Evolutionary conservation across 2,888 invertebrate genomes (phyloP), one percentile per base, ranked within the genome.

Genomic region (Hypercompe scribonia): DNA sequence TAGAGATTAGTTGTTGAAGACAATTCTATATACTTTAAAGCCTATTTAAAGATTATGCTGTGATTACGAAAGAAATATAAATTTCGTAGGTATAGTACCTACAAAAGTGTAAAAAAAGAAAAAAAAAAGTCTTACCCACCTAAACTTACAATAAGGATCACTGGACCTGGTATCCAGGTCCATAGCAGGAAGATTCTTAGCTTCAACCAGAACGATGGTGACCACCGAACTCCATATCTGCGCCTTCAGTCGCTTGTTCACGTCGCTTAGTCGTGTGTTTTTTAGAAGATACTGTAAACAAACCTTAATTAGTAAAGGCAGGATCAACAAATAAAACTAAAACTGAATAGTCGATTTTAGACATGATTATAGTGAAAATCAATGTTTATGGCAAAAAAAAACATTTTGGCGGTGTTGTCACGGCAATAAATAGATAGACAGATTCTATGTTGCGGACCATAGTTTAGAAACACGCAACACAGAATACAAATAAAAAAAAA

Each of bases 151-250:
- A 92, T 99, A 99, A 72, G 99, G 98, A 92, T 99, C 99, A 84
- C 97, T 98, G 78, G 98, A 97, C 80, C 98, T 97, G n/a, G 97
- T 97, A 87, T 99, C 99, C 83, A 98, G 96, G 90, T 99, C 98
- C 97, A 98, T 98, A 0, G 98, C 97, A 3, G 98, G 97, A 74
- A 99, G 96, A 90, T 99, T 98, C 94, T 97, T 98, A 21, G 99
- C 99, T 93, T 99, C 99, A 36, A 99, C 98, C 81, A 99, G 96
- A n/a, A 99, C 98, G 84, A 99, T 98, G 76, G 99, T 99, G 58
- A 99, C 99, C 74, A 99, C 99, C 4, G 99, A 98, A 90, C 98
- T 99, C 99, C 99, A 99, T 90, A 99, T 98, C 94, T 99, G 99
- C 42, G 98, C 98, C 93, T 99, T 99, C 71, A 99, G 94, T 77